Base-by-base conservation (phyloP, 2,888 invertebrate genomes). In the Isoperla grammatica region DNA sequence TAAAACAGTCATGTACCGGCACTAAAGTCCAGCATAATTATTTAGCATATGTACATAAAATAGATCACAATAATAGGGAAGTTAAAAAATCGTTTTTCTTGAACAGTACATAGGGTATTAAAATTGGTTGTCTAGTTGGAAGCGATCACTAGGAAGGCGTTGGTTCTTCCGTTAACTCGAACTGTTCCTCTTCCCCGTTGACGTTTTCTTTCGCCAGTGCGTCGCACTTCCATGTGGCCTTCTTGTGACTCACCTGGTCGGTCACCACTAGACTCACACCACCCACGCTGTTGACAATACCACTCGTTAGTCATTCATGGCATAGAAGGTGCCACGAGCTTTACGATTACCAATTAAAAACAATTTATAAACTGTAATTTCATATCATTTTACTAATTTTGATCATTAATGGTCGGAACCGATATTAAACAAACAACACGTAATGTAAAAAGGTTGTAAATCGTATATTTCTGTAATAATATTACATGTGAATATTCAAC, bases 161-260 rank as follows among this genome's bases (percentile, higher is more conserved):
- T 2, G 53, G 9, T 35, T 39, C 19, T 17, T 35, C 13, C 3
- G 17, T 53, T 13, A 19, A n/a, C 8, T 6, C 39, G 19, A 37
- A 22, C 29, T 23, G 22, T 50, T 50, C 29, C 8, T 13, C 13
- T 13, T 56, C 43, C 23, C 22, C 15, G 17, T 48, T 48, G n/a
- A 48, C 23, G 13, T 46, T 13, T 46, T 48, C 45, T 13, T 5
- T 20, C n/a, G 4, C 29, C 37, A 42, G 29, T n/a, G 43, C 48
- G n/a, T 60, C 60, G 15, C 57, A 56, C 29, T 60, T 63, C 50
- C 45, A 57, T 11, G 35, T 49, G 8, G 50, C 40, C 23, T 60
- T 63, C 45, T 55, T 60, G 54, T 60, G 60, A 20, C 53, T 49
- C 29, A 49, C 58, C 29, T 54, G 55, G 20, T 63, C 62, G 2